Conservation (phyloP, 2,113 vertebrate genomes). For the Acrocephalus arundinaceus region DNA sequence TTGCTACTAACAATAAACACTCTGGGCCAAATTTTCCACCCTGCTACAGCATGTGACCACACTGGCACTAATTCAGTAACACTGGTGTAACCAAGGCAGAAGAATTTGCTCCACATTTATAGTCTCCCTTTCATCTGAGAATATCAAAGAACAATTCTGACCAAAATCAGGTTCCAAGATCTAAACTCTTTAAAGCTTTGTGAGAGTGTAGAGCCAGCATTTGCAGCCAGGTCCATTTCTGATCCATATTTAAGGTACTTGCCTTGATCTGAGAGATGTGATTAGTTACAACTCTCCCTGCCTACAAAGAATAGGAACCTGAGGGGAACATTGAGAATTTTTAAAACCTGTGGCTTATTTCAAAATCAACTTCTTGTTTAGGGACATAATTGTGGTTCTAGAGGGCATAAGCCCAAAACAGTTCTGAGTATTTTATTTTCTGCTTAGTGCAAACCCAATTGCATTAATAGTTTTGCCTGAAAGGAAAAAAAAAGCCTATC, state of each 20-base stretch:
- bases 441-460: not conserved
- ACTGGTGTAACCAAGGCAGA: not conserved
- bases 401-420: not conserved
- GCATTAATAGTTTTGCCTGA: not conserved
- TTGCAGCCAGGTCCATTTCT: not conserved
- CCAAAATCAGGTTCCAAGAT: conserved; percentile 6
- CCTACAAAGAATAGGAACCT: not conserved
- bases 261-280: not conserved
- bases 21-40: not conserved
- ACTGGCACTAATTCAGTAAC: not conserved
- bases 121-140: not conserved
- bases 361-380: conserved; percentile 13
- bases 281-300: not conserved
- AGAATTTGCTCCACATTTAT: conserved; percentile 18
- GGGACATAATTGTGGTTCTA: not conserved
- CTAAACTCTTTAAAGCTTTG: not conserved
- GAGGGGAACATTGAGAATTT: not conserved
- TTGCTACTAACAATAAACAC: not conserved
- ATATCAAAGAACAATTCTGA: conserved; percentile 13
- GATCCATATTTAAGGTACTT: not conserved
- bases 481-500: not conserved
- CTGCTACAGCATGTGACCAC: not conserved
- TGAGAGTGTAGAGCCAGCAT: not conserved
- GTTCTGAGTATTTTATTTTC: not conserved
- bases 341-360: conserved; percentile 5